Evolutionary conservation across 2,113 vertebrate species (phyloP).

Genomic region (Ammospiza caudacuta): DNA sequence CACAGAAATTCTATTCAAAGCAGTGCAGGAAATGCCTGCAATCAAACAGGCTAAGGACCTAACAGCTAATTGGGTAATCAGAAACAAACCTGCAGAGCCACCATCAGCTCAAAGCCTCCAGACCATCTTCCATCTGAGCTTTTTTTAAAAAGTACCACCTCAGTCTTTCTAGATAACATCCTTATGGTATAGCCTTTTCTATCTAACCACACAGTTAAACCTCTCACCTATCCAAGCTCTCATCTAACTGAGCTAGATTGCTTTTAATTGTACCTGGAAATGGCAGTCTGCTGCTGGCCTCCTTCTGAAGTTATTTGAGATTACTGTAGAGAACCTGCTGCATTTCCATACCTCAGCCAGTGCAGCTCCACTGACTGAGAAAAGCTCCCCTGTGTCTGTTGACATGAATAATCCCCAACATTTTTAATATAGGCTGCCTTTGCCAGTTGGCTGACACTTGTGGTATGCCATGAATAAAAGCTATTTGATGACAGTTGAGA

Average conservation of each 20-base stretch:
- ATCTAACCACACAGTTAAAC: background rate
- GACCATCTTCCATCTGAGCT: background rate
- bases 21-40: background rate
- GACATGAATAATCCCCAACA: slow-evolving; percentile 60
- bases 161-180: background rate
- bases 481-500: slow-evolving; percentile 65
- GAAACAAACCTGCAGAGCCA: background rate
- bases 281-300: slow-evolving; percentile 8
- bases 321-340: slow-evolving; percentile 18
- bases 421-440: slow-evolving; percentile 52
- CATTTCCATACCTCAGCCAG: background rate
- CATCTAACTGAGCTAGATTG: rapidly evolving
- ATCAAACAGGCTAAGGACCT: background rate
- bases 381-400: slow-evolving; percentile 56
- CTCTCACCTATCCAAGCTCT: background rate
- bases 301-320: slow-evolving; percentile 24
- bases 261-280: background rate
- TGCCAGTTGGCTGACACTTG: slow-evolving; percentile 68
- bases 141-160: background rate
- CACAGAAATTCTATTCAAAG: background rate
- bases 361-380: background rate
- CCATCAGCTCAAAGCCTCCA: background rate
- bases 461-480: slow-evolving; percentile 63
- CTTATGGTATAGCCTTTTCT: background rate
- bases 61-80: background rate